These are phyloP conservation scores for Takifugu flavidus DNA, from an alignment of 2,113 vertebrate species.

Conservation along the genomic window DNA sequence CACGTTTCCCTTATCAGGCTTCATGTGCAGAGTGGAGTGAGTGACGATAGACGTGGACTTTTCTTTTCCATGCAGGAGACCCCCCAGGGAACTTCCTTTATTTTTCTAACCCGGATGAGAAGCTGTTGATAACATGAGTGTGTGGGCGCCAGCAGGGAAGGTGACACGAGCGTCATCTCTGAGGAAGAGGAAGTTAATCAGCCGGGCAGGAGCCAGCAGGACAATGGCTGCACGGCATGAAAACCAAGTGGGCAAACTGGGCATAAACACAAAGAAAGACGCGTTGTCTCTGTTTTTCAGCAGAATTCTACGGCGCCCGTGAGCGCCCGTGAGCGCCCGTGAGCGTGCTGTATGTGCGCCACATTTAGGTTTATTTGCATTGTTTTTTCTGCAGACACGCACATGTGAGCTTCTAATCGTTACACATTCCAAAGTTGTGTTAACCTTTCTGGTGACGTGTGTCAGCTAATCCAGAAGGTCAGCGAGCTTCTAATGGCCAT, in stretches of 20 bases:
- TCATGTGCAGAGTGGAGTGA: slow-evolving; percentile 4
- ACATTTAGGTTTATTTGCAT: slow-evolving; percentile 32
- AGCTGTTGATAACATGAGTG: slow-evolving; percentile 62
- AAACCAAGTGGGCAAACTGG: slow-evolving; percentile 57
- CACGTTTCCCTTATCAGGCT: slow-evolving; percentile 17
- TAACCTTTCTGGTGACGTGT: slow-evolving; percentile 69
- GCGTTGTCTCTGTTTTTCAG: slow-evolving; percentile 29
- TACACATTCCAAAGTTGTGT: slow-evolving; percentile 57
- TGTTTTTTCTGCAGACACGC: slow-evolving; percentile 3
- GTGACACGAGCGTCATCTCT: slow-evolving; percentile 66
- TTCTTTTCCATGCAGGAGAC: slow-evolving; percentile 51
- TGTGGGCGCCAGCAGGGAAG: slow-evolving; percentile 61
- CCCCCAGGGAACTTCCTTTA: slow-evolving; percentile 62
- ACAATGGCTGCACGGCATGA: slow-evolving; percentile 53
- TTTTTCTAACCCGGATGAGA: slow-evolving; percentile 66
- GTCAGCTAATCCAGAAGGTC: slow-evolving; percentile 58
- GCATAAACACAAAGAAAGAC: slow-evolving; percentile 29
- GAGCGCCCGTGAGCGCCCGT: slow-evolving; percentile 27
- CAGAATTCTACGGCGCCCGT: slow-evolving; percentile 15
- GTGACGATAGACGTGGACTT: slow-evolving; percentile 44
- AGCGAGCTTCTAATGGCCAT: slow-evolving; percentile 43
- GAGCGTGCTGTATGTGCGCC: slow-evolving; percentile 31
- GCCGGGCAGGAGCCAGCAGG: slow-evolving; percentile 36
- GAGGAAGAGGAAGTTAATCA: slow-evolving; percentile 72
- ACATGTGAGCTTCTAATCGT: slow-evolving; percentile 31